Conservation (phyloP, 2,113 vertebrate genomes). For the Egretta garzetta region DNA sequence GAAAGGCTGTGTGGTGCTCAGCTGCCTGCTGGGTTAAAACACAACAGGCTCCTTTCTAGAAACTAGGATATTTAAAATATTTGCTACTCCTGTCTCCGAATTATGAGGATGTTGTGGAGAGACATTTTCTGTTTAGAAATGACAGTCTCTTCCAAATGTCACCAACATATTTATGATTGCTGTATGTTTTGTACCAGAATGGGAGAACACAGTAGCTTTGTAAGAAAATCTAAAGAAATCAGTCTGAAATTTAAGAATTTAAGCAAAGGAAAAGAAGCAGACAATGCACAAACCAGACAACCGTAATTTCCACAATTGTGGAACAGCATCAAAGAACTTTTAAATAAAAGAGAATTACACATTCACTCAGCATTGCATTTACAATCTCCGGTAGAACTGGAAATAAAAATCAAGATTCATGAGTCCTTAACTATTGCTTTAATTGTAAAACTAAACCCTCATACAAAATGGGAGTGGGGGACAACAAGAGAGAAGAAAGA, state of each 20-base stretch:
- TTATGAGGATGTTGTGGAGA: neutral
- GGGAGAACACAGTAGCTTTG: neutral
- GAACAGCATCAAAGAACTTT: neutral
- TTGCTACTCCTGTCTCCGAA: neutral
- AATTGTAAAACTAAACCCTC: neutral
- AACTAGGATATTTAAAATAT: neutral
- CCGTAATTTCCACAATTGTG: neutral
- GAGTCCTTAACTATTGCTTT: neutral
- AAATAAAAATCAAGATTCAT: neutral
- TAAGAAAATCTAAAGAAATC: neutral
- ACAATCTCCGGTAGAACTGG: neutral
- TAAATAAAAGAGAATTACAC: neutral
- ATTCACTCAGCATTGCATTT: neutral
- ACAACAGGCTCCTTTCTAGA: neutral
- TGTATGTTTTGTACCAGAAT: neutral
- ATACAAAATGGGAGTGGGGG: fast-evolving
- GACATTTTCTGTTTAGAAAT: neutral
- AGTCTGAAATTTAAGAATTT: neutral
- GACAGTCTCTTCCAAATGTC: neutral
- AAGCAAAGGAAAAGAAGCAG: neutral
- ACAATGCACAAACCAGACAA: neutral
- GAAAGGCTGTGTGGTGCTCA: too few relatives aligned
- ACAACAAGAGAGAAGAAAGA: neutral
- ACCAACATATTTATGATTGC: neutral
- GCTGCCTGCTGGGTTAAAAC: too few relatives aligned